Percentiles rank a stretch among this genome's conserved stretches.
Conservation (phyloP, 2,113 vertebrate genomes). For the Collichthys lucidus region DNA sequence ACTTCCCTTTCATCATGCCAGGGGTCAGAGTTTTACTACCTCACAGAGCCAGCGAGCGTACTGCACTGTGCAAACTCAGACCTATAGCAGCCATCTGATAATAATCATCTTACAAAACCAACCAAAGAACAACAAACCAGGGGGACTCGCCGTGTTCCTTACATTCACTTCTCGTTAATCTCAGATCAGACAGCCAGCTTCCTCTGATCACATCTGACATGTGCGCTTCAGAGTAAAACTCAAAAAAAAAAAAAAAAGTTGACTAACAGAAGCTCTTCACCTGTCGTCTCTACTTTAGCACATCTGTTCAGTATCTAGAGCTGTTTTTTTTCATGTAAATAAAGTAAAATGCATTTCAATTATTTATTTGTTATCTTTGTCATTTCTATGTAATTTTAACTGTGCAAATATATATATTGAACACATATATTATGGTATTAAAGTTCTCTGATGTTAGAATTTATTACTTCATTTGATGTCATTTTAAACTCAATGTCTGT, state of each 20-base stretch:
- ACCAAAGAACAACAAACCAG: not conserved
- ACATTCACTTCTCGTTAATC: not conserved
- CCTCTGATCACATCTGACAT: not conserved
- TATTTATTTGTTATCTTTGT: too few species aligned
- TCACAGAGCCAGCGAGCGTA: conserved; percentile 54
- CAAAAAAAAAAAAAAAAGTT: not conserved
- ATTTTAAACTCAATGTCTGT: too few species aligned
- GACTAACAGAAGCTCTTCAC: not conserved
- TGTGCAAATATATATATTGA: too few species aligned
- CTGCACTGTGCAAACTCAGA: conserved; percentile 60
- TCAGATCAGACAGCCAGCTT: not conserved
- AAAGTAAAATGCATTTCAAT: too few species aligned
- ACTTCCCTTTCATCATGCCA: conserved; percentile 83
- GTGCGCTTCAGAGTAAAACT: not conserved
- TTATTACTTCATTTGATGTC: too few species aligned
- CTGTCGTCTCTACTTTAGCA: not conserved
- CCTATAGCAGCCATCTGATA: conserved; percentile 68
- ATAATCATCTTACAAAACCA: conserved; percentile 62
- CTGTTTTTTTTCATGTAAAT: not conserved
- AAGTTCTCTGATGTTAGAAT: too few species aligned
- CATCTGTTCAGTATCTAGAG: not conserved
- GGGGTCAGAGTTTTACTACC: conserved; percentile 80
- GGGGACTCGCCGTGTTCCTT: not conserved
- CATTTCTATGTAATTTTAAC: too few species aligned
- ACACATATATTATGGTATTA: too few species aligned